A percentile compares a stretch with the other conserved stretches of the same genome.
phyloP scores from a whole-genome alignment of 2,888 invertebrate genomes.

The Polietes domitor region DNA sequence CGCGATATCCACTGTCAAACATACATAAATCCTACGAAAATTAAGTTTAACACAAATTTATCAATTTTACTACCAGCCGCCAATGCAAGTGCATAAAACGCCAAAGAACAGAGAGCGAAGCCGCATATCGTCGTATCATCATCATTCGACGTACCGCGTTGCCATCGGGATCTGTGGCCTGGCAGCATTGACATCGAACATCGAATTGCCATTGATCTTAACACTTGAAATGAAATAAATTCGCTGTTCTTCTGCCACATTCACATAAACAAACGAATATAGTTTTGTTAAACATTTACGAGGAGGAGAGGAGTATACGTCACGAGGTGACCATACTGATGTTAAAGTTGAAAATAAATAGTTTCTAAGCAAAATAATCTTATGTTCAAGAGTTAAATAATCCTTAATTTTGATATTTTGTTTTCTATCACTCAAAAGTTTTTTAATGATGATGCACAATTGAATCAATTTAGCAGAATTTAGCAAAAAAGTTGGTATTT shows the following conservation, averaged over 20 bases:
- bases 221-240: slow-evolving; percentile 61
- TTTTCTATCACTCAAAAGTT: no score
- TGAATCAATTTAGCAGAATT: no score
- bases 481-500: no score
- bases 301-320: not conserved
- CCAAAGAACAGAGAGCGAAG: slow-evolving; percentile 26
- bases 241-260: slow-evolving; percentile 34
- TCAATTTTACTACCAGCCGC: slow-evolving; percentile 49
- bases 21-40: slow-evolving; percentile 53
- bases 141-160: slow-evolving; percentile 7
- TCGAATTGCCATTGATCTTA: slow-evolving; percentile 61
- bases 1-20: not conserved
- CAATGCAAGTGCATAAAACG: slow-evolving; percentile 2
- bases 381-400: no score
- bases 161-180: slow-evolving; percentile 19
- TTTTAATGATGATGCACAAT: no score
- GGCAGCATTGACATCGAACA: slow-evolving; percentile 57
- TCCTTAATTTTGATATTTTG: no score
- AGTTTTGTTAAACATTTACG: slow-evolving; percentile 15
- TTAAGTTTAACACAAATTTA: slow-evolving; percentile 61
- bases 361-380: no score
- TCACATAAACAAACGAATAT: slow-evolving; percentile 34
- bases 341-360: no score
- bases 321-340: slow-evolving; percentile 41
- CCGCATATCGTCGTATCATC: slow-evolving; percentile 15